Evolutionary conservation across 2,113 vertebrate genomes (phyloP).

Genomic region (Heterotis niloticus): DNA sequence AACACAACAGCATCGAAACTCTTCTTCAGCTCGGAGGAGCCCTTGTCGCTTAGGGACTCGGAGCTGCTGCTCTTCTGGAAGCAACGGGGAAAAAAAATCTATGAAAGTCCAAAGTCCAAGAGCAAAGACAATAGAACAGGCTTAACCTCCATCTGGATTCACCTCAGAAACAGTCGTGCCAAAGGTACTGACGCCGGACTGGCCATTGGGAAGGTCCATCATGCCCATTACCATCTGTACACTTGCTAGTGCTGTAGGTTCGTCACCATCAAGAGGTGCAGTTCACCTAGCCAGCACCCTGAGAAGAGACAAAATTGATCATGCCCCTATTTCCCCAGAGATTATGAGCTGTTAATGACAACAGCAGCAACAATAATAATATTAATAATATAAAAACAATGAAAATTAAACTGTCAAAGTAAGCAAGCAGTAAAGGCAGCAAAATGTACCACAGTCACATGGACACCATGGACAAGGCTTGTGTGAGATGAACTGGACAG

Average conservation of each 20-base stretch:
- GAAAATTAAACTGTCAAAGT: no score
- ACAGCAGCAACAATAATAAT: no score
- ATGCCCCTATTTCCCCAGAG: no score
- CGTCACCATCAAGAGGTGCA: slow-evolving; percentile 37
- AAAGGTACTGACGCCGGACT: slow-evolving; percentile 68
- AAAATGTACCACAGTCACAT: no score
- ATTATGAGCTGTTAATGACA: no score
- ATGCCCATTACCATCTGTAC: slow-evolving; percentile 78
- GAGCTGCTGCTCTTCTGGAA: slow-evolving; percentile 93
- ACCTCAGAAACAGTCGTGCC: slow-evolving; percentile 84
- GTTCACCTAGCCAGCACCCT: slow-evolving; percentile 64
- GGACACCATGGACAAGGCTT: no score
- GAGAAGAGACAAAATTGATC: background rate
- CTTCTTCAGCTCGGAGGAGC: slow-evolving; percentile 89
- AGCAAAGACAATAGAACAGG: background rate
- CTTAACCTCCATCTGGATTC: slow-evolving; percentile 5
- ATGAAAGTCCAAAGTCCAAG: background rate
- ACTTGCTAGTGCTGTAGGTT: slow-evolving; percentile 52
- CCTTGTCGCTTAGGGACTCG: slow-evolving; percentile 92
- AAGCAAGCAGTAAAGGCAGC: no score
- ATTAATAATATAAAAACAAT: no score
- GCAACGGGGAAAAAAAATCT: background rate
- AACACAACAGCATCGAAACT: slow-evolving; percentile 98
- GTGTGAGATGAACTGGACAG: no score
- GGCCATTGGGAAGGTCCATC: slow-evolving; percentile 94